phyloP scores from a whole-genome alignment of 2,888 invertebrate genomes.

The Trissolcus brochymenae region DNA sequence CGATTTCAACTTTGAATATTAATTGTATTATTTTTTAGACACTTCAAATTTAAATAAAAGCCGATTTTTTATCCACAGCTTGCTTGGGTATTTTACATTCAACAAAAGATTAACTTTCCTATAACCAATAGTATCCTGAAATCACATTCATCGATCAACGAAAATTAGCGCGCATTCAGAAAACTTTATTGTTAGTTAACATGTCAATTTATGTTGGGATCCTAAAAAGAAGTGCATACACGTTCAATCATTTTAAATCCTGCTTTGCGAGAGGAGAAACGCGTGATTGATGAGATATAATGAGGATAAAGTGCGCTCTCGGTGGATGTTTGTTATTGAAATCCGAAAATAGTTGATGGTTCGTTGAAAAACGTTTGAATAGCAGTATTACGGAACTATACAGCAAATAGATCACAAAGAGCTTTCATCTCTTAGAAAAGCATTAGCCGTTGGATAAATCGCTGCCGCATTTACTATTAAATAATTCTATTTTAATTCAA shows the following conservation, averaged over 20 bases:
- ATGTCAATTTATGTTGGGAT: no score
- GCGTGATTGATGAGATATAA: constrained; percentile 43
- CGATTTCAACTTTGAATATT: constrained; percentile 95
- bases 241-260: no score
- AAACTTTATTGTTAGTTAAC: constrained; percentile 2
- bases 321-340: constrained; percentile 45
- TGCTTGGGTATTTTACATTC: no score
- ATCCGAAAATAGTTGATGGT: constrained; percentile 43
- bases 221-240: no score
- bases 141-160: no score
- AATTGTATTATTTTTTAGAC: constrained; percentile 58
- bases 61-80: no score
- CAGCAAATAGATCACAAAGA: constrained; percentile 1
- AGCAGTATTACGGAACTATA: constrained; percentile 3
- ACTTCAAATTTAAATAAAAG: neutral
- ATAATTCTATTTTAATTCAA: no score
- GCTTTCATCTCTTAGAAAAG: no score
- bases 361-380: constrained; percentile 27
- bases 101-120: no score
- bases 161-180: no score
- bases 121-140: no score
- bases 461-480: neutral
- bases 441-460: neutral
- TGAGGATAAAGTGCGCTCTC: constrained; percentile 42
- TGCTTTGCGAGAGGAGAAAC: constrained; percentile 12